These are phyloP conservation scores for Periophthalmus modestus DNA, from an alignment of 2,113 vertebrate species.

Conservation along the genomic window DNA sequence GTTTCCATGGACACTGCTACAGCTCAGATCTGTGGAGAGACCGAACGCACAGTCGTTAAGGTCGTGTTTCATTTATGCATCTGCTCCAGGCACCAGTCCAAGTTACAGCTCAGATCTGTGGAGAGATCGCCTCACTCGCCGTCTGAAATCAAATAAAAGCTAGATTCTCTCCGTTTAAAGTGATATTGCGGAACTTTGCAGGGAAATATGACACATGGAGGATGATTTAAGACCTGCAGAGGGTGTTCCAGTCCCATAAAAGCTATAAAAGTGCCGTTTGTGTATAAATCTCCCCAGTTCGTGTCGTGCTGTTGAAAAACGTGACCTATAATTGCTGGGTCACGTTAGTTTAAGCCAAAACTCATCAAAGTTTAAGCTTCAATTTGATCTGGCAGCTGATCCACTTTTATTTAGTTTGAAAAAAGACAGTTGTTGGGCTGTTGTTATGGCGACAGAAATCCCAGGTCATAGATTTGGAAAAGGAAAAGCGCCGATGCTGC, in stretches of 20 bases:
- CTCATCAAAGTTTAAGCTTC: not conserved
- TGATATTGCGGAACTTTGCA: not conserved
- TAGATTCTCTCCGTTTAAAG: not conserved
- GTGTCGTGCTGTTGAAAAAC: not conserved
- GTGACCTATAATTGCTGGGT: not conserved
- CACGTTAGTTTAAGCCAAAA: not conserved
- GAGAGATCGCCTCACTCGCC: no score
- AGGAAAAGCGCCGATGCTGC: not conserved
- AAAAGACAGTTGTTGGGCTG: not conserved
- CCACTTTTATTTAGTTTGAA: not conserved
- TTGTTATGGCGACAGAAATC: not conserved
- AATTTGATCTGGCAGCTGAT: not conserved
- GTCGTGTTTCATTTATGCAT: no score
- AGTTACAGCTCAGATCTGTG: no score
- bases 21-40: no score
- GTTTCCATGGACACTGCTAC: no score
- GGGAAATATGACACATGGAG: not conserved
- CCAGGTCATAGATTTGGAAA: not conserved
- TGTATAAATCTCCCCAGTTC: not conserved
- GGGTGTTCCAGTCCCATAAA: not conserved
- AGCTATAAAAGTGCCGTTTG: no score
- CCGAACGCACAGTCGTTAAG: no score
- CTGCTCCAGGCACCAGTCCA: no score
- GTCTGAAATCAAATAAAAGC: not conserved
- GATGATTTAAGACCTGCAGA: not conserved